These are phyloP conservation scores for Sitta europaea DNA, from an alignment of 2,113 vertebrate genomes.

Conservation along the genomic window DNA sequence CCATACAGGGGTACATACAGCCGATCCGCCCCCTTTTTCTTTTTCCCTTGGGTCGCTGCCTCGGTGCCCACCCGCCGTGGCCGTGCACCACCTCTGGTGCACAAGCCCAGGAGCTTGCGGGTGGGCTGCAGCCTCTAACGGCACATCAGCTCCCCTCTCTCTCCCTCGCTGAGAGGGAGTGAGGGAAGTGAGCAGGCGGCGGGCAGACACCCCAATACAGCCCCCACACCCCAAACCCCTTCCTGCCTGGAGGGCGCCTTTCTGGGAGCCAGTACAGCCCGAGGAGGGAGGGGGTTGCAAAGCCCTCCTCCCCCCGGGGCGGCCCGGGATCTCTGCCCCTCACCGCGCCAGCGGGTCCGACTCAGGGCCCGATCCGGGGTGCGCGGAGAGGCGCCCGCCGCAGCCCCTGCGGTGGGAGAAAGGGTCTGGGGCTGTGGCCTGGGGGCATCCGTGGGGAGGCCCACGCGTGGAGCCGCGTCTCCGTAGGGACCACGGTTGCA, in stretches of 20 bases:
- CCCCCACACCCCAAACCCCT: not conserved
- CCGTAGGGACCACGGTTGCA: too few species aligned
- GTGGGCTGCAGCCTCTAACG: too few species aligned
- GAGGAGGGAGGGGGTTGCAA: too few species aligned
- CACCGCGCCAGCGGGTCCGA: not conserved
- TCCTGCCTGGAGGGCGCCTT: too few species aligned
- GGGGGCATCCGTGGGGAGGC: not conserved
- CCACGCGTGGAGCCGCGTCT: not conserved
- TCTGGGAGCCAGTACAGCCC: not conserved
- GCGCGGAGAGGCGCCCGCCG: not conserved
- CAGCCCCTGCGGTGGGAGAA: not conserved
- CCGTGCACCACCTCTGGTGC: too few species aligned
- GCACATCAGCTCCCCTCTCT: too few species aligned
- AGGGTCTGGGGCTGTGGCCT: not conserved
- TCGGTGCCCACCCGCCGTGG: not conserved
- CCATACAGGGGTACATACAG: not conserved
- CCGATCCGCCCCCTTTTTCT: not conserved
- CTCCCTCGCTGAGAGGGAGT: too few species aligned
- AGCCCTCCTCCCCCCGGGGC: not conserved
- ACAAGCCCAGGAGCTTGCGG: not conserved
- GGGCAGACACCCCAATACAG: not conserved
- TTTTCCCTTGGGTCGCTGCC: not conserved
- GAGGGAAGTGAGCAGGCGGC: not conserved
- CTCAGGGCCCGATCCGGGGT: not conserved
- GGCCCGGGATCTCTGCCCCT: not conserved